Percentiles rank a stretch among this genome's conserved stretches.
phyloP scores from a whole-genome alignment of 2,797 vertebrate genomes.

The Poecilia picta region DNA sequence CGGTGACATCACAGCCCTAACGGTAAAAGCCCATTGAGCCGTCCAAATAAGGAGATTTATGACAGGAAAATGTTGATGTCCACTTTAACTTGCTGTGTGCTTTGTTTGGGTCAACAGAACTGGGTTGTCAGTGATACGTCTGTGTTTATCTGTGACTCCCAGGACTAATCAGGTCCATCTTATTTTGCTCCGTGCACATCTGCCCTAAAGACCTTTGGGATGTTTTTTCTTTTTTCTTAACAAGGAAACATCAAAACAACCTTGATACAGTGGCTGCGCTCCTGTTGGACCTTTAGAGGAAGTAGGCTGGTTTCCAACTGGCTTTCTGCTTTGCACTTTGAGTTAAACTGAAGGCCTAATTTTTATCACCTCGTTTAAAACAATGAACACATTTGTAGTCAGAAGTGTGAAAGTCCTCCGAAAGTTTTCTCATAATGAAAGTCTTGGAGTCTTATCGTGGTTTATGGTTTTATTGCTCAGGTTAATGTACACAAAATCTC shows the following conservation, averaged over 20 bases:
- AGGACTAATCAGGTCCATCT: not conserved
- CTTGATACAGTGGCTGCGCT: not conserved
- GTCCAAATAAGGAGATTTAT: slow-evolving; percentile 56
- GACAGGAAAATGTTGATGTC: not conserved
- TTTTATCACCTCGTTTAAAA: slow-evolving; percentile 1
- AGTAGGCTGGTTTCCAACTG: slow-evolving; percentile 15
- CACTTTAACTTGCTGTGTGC: not conserved
- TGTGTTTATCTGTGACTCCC: not conserved
- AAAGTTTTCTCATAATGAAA: not conserved
- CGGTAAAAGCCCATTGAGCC: slow-evolving; percentile 23
- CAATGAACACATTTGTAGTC: not conserved
- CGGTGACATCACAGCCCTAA: slow-evolving; percentile 56
- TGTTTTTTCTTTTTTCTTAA: not conserved
- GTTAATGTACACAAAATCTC: not conserved
- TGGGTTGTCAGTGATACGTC: slow-evolving; percentile 1
- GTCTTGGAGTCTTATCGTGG: not conserved
- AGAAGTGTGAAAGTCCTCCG: not conserved
- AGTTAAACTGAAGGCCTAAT: not conserved
- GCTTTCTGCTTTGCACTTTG: not conserved
- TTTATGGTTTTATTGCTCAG: not conserved
- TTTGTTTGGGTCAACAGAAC: slow-evolving; percentile 16
- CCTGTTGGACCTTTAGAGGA: slow-evolving; percentile 7
- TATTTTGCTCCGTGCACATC: not conserved
- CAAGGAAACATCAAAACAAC: slow-evolving; percentile 13
- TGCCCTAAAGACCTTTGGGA: slow-evolving; percentile 12